A percentile compares a stretch with the other conserved stretches of the same genome.
These are phyloP conservation scores for Teleopsis dalmanni DNA, from an alignment of 1,140 invertebrate species.

Conservation along the genomic window DNA sequence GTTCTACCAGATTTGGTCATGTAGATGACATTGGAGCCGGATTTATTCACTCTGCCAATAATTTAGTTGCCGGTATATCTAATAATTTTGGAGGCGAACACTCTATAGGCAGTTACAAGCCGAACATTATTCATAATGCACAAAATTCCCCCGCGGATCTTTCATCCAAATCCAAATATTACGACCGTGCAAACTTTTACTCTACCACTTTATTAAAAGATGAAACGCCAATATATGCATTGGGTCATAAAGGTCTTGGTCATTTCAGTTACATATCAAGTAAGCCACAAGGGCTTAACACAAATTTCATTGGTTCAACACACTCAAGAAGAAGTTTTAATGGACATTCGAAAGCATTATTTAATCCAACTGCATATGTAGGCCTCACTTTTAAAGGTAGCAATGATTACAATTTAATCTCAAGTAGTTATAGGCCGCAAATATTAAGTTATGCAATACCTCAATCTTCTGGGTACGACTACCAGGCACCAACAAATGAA, in stretches of 20 bases:
- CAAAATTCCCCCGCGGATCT: background rate
- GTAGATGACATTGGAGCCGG: too few relatives aligned
- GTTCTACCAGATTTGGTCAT: too few relatives aligned
- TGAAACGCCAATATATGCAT: slow-evolving; percentile 22
- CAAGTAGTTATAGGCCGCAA: too few relatives aligned
- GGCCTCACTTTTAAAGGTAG: slow-evolving; percentile 24
- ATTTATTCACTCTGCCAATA: too few relatives aligned
- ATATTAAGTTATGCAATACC: slow-evolving; percentile 22
- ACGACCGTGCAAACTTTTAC: background rate
- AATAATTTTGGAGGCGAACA: too few relatives aligned
- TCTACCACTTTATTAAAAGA: too few relatives aligned
- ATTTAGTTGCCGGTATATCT: too few relatives aligned
- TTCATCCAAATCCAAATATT: background rate
- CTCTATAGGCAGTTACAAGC: too few relatives aligned
- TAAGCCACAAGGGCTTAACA: slow-evolving; percentile 26
- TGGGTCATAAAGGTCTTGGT: slow-evolving; percentile 37
- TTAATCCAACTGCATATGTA: slow-evolving; percentile 36
- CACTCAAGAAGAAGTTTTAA: background rate
- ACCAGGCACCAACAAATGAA: slow-evolving; percentile 6
- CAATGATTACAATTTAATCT: too few relatives aligned
- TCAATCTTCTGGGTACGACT: slow-evolving; percentile 28
- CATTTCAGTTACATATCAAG: slow-evolving; percentile 33
- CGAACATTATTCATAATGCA: slow-evolving; percentile 5
- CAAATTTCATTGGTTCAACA: background rate
- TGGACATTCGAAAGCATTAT: slow-evolving; percentile 17